Conservation (phyloP, 2,888 invertebrate species). For the Heliconius aoede region DNA sequence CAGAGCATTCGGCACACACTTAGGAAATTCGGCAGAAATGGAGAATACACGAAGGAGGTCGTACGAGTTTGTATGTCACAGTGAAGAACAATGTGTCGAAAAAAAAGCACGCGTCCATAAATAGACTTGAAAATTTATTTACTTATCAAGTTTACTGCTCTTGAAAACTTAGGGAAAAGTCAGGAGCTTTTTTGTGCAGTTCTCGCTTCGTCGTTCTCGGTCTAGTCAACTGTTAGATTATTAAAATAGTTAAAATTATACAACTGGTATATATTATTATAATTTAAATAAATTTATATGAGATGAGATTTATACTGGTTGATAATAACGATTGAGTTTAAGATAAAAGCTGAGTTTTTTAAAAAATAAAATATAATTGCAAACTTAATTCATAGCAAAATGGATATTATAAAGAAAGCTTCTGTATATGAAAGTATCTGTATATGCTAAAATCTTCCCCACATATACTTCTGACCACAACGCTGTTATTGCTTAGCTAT, state of each 20-base stretch:
- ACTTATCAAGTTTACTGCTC: conserved; percentile 34
- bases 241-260: neutral
- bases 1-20: no score
- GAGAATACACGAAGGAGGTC: no score
- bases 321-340: no score
- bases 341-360: neutral
- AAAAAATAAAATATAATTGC: neutral
- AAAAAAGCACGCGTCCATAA: neutral
- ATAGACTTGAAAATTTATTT: conserved; percentile 23
- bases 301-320: no score
- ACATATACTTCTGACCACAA: neutral
- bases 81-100: neutral
- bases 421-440: no score
- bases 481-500: neutral
- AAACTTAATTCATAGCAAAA: neutral
- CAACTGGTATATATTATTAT: no score
- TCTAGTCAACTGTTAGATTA: neutral
- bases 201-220: no score
- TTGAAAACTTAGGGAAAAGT: conserved; percentile 13
- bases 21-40: no score
- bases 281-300: no score
- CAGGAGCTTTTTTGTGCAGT: conserved; percentile 1
- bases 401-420: neutral
- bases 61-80: neutral
- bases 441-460: neutral